Conservation (phyloP, 1,140 invertebrate genomes). For the Sycophila sp. region DNA sequence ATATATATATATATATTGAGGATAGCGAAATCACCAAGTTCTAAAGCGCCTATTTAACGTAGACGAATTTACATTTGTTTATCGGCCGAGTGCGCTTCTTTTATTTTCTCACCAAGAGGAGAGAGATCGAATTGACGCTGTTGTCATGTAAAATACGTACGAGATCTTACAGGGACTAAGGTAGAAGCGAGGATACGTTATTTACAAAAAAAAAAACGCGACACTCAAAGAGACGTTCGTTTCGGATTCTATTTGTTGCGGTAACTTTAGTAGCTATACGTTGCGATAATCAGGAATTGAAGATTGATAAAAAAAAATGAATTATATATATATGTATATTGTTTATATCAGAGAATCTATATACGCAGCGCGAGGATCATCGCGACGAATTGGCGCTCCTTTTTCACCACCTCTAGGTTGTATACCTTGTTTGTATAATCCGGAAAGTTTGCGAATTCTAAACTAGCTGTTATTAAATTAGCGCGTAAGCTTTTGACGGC, state of each 20-base stretch:
- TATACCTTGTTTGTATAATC: neutral
- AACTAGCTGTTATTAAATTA: constrained; percentile 8
- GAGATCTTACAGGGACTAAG: constrained; percentile 25
- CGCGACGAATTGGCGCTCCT: constrained; percentile 7
- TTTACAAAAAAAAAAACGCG: constrained; percentile 20
- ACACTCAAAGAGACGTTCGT: constrained; percentile 17
- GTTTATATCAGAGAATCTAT: constrained; percentile 4
- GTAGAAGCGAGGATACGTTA: neutral
- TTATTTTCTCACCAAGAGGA: neutral
- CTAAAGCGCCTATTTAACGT: constrained; percentile 26
- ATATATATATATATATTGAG: neutral
- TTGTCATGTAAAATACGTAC: constrained; percentile 16
- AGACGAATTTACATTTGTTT: neutral
- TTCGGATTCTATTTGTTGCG: too few relatives aligned
- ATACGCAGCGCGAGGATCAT: neutral
- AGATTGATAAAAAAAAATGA: too few relatives aligned
- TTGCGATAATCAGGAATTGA: constrained; percentile 24
- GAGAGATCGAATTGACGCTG: constrained; percentile 4
- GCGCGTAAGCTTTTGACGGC: too few relatives aligned
- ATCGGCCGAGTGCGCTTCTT: neutral
- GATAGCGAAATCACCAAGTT: neutral
- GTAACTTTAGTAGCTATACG: too few relatives aligned
- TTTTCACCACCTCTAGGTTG: neutral
- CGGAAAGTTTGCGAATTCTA: constrained; percentile 23
- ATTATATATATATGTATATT: neutral